These are phyloP conservation scores for Gracilinanus agilis DNA, from an alignment of 2,113 vertebrate species.

Conservation along the genomic window DNA sequence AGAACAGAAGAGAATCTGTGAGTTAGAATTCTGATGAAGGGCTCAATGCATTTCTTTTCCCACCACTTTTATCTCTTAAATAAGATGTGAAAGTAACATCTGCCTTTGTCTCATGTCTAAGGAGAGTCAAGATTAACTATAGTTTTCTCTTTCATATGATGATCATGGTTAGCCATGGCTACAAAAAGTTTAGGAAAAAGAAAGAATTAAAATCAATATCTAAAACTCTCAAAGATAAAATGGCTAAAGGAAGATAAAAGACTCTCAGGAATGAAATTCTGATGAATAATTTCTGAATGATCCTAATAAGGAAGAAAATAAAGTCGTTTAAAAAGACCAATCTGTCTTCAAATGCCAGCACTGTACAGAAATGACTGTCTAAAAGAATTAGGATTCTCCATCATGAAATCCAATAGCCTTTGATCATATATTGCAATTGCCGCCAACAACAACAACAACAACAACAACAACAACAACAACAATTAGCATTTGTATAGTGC, in stretches of 20 bases:
- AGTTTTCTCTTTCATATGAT: conserved; percentile 42
- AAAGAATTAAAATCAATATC: neutral
- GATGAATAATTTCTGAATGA: neutral
- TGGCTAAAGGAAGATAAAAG: neutral
- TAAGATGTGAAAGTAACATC: neutral
- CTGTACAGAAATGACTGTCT: neutral
- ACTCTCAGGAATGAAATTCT: neutral
- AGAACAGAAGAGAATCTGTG: conserved; percentile 22
- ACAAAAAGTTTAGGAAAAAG: neutral
- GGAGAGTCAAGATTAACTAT: neutral
- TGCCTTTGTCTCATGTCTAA: neutral
- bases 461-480: neutral
- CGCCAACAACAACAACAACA: neutral
- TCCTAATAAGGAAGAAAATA: neutral
- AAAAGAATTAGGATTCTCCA: neutral
- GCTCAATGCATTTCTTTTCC: neutral
- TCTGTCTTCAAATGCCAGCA: neutral
- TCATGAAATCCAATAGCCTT: neutral
- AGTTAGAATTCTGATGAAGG: conserved; percentile 4
- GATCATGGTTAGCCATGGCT: neutral
- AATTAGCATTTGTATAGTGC: neutral
- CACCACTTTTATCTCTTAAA: conserved; percentile 15
- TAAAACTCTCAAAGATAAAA: neutral
- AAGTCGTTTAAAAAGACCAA: neutral
- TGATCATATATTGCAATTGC: neutral